A percentile compares a stretch with the other conserved stretches of the same genome.
These are phyloP conservation scores for Daubentonia madagascariensis DNA, from an alignment of 2,113 vertebrate species.

Conservation along the genomic window DNA sequence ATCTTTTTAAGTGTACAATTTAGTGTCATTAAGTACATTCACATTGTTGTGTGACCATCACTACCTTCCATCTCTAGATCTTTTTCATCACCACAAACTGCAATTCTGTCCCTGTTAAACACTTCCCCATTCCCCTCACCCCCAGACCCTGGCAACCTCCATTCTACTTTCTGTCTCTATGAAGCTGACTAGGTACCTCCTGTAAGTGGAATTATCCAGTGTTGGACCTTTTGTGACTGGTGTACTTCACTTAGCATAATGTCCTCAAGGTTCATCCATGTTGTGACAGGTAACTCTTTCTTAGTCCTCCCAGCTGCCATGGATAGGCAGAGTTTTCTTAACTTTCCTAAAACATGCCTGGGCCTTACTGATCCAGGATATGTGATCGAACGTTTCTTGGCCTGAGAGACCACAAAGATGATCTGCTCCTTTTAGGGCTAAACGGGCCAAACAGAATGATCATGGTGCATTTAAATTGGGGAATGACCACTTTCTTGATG, in stretches of 20 bases:
- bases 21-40: neutral
- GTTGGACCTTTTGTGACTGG: accelerated
- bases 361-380: too few species aligned
- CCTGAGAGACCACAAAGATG: neutral
- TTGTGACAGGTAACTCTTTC: neutral
- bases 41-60: accelerated
- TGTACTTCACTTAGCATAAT: accelerated
- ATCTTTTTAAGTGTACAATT: neutral
- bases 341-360: neutral
- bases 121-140: too few species aligned
- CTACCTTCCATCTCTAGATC: accelerated
- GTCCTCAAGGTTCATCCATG: accelerated
- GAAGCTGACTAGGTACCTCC: neutral
- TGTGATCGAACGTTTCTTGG: neutral
- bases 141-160: neutral
- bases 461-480: accelerated
- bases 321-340: neutral
- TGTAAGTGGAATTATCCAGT: accelerated
- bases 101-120: too few species aligned
- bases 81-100: neutral
- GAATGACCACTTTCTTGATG: accelerated
- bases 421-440: neutral
- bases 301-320: neutral
- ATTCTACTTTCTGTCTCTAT: neutral
- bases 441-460: too few species aligned